These are phyloP conservation scores for Aptenodytes patagonicus DNA, from an alignment of 2,113 vertebrate species.

Conservation along the genomic window DNA sequence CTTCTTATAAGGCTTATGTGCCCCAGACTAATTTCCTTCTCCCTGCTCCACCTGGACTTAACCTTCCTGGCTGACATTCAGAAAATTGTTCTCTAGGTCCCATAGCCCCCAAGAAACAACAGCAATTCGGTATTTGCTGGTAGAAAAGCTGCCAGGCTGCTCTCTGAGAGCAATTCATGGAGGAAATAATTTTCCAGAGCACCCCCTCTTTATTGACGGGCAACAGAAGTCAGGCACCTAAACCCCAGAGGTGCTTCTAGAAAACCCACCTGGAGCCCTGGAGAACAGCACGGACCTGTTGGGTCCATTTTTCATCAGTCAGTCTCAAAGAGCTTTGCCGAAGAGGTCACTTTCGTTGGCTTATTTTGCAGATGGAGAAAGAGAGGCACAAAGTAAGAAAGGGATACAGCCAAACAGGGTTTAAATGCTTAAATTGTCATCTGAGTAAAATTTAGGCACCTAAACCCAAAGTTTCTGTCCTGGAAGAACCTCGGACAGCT, in stretches of 20 bases:
- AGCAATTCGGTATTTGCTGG: not conserved
- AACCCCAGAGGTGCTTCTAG: not conserved
- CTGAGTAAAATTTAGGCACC: not conserved
- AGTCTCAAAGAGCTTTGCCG: not conserved
- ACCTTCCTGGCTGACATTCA: not conserved
- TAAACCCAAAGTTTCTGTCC: not conserved
- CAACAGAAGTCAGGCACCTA: not conserved
- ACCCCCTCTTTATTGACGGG: not conserved
- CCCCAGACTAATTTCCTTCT: conserved; percentile 17
- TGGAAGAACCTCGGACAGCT: not conserved
- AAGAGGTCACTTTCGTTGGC: not conserved
- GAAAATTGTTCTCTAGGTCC: not conserved
- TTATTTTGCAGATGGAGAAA: not conserved
- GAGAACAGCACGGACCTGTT: not conserved
- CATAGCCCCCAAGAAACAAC: not conserved
- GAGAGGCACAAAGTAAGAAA: not conserved
- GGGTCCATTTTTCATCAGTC: not conserved
- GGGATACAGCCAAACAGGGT: not conserved
- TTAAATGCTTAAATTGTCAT: not conserved
- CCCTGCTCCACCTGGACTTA: not conserved
- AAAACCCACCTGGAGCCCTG: not conserved
- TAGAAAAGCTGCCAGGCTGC: not conserved
- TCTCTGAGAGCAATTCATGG: not conserved
- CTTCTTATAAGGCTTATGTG: not conserved
- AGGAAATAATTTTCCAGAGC: not conserved